Conservation (phyloP, 2,113 vertebrate species). For the Hippocampus abdominalis region DNA sequence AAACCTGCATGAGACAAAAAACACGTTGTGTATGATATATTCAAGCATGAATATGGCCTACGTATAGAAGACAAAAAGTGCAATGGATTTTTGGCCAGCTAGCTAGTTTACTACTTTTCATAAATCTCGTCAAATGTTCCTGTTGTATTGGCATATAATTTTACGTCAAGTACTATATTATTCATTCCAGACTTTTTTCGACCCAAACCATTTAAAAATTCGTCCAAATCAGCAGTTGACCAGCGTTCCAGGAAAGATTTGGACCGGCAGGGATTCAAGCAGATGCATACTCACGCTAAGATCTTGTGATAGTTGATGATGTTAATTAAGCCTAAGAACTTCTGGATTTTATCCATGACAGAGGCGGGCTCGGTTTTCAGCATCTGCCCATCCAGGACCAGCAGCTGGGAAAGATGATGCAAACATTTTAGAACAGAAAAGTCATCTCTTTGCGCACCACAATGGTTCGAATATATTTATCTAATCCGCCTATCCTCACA, state of each 20-base stretch:
- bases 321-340: slow-evolving; percentile 83
- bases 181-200: too few relatives aligned
- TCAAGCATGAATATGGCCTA: not conserved
- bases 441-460: not conserved
- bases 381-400: slow-evolving; percentile 93
- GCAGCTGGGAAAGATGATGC: slow-evolving; percentile 71
- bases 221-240: not conserved
- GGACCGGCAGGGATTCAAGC: not conserved
- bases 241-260: not conserved
- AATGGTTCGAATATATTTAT: too few relatives aligned
- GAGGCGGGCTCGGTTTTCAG: slow-evolving; percentile 91
- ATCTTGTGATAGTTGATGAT: slow-evolving; percentile 91
- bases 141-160: not conserved
- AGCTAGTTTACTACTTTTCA: too few relatives aligned
- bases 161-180: not conserved
- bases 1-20: slow-evolving; percentile 73
- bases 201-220: not conserved
- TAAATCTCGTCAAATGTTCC: not conserved
- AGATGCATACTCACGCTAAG: slow-evolving; percentile 81
- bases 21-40: not conserved
- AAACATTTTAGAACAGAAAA: slow-evolving; percentile 8
- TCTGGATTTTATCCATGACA: slow-evolving; percentile 94
- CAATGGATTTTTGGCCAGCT: not conserved
- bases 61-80: not conserved
- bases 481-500: too few relatives aligned